These are phyloP conservation scores for Elgaria multicarinata DNA, from an alignment of 2,113 vertebrate genomes.

Conservation along the genomic window DNA sequence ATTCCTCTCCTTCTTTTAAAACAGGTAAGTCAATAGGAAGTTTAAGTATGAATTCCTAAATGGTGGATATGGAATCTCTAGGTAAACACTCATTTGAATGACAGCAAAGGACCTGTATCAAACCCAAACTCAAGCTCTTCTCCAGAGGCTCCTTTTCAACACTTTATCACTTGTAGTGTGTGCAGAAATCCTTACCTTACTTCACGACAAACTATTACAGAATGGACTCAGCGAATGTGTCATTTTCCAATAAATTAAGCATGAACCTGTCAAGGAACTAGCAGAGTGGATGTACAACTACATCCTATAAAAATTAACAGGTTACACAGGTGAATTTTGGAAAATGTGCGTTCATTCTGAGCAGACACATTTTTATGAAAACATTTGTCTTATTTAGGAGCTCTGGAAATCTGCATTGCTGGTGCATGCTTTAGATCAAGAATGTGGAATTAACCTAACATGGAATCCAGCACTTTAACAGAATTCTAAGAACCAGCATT, in stretches of 20 bases:
- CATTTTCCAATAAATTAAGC: constrained; percentile 25
- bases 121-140: background rate
- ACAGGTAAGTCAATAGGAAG: background rate
- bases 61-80: background rate
- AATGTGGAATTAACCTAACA: background rate
- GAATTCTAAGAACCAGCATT: background rate
- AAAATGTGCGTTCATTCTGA: background rate
- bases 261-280: constrained; percentile 14
- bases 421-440: background rate
- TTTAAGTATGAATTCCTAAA: background rate
- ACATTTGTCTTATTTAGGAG: background rate
- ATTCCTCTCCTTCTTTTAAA: background rate
- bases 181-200: background rate
- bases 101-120: background rate
- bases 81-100: background rate
- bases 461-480: background rate
- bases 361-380: background rate
- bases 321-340: background rate
- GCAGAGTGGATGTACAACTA: background rate
- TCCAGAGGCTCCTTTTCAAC: background rate
- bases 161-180: background rate
- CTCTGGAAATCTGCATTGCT: background rate
- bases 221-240: background rate
- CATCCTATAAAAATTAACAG: background rate
- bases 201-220: background rate